Percentiles rank a stretch among this genome's conserved stretches.
Evolutionary conservation across 2,113 vertebrate genomes (phyloP).

Genomic region (Planiliza haematocheilus): DNA sequence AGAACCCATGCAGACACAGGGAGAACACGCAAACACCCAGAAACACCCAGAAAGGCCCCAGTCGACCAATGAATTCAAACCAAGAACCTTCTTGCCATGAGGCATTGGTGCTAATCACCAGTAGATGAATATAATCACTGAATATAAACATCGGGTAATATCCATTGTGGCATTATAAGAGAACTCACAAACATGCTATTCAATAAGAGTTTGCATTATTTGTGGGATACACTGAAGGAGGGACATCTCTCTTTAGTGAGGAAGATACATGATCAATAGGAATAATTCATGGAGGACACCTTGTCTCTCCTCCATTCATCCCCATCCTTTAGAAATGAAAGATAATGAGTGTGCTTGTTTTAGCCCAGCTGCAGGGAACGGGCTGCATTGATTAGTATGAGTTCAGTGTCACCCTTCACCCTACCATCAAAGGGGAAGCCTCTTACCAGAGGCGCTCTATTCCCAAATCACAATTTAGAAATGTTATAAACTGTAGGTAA

Average conservation of each 20-base stretch:
- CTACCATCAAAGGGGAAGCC: constrained; percentile 58
- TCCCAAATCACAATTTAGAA: background rate
- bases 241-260: constrained; percentile 24
- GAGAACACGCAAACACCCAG: too few relatives aligned
- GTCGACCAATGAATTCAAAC: too few relatives aligned
- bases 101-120: too few relatives aligned
- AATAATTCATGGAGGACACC: constrained; percentile 76
- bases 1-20: too few relatives aligned
- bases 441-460: constrained; percentile 17
- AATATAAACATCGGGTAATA: background rate
- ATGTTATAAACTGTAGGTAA: background rate
- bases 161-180: background rate
- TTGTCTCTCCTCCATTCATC: constrained; percentile 53
- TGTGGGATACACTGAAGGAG: constrained; percentile 34
- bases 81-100: too few relatives aligned
- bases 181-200: constrained; percentile 7
- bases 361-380: constrained; percentile 68
- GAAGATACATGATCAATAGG: constrained; percentile 65
- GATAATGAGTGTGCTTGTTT: constrained; percentile 76
- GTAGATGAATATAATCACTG: background rate
- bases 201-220: constrained; percentile 27
- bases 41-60: too few relatives aligned
- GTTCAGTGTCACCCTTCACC: constrained; percentile 55
- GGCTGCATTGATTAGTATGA: constrained; percentile 73
- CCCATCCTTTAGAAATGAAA: constrained; percentile 73